Evolutionary conservation across 2,113 vertebrate species (phyloP).

Genomic region (Nannospalax galili): DNA sequence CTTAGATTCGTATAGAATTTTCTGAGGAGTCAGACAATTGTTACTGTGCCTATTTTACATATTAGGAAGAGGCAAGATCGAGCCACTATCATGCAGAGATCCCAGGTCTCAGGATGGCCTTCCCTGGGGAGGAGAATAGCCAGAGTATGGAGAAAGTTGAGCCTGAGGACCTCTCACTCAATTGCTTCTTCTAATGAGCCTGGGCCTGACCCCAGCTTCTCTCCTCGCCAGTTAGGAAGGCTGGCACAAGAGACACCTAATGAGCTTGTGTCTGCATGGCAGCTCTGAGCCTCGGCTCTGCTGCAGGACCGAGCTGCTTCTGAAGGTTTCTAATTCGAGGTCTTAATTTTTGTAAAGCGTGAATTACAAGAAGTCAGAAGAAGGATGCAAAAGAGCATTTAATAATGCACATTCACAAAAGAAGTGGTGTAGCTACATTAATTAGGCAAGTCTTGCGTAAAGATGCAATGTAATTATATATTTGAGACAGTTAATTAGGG

Average conservation of each 20-base stretch:
- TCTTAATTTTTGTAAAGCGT: constrained; percentile 94
- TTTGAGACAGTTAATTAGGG: constrained; percentile 95
- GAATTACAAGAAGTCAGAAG: constrained; percentile 96
- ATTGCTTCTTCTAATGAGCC: constrained; percentile 77
- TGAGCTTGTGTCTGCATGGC: constrained; percentile 84
- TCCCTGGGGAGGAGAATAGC: not conserved
- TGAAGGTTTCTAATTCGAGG: constrained; percentile 93
- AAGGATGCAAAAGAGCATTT: constrained; percentile 95
- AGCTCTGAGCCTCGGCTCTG: constrained; percentile 86
- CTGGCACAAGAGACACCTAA: constrained; percentile 81
- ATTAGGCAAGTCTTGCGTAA: constrained; percentile 97
- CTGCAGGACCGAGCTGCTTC: constrained; percentile 88
- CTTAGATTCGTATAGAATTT: not conserved
- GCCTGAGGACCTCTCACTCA: not conserved
- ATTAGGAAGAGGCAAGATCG: not conserved
- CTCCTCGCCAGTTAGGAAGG: constrained; percentile 81
- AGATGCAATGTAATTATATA: constrained; percentile 95
- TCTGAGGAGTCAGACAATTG: not conserved
- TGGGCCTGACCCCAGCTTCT: constrained; percentile 69
- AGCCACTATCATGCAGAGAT: not conserved
- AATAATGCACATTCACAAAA: constrained; percentile 94
- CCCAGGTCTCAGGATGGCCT: not conserved
- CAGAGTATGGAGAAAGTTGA: not conserved
- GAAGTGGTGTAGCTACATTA: constrained; percentile 95
- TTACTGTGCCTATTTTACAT: constrained; percentile 8